These are phyloP conservation scores for Anguilla marmorata DNA, from an alignment of 2,797 vertebrate genomes.

Conservation along the genomic window DNA sequence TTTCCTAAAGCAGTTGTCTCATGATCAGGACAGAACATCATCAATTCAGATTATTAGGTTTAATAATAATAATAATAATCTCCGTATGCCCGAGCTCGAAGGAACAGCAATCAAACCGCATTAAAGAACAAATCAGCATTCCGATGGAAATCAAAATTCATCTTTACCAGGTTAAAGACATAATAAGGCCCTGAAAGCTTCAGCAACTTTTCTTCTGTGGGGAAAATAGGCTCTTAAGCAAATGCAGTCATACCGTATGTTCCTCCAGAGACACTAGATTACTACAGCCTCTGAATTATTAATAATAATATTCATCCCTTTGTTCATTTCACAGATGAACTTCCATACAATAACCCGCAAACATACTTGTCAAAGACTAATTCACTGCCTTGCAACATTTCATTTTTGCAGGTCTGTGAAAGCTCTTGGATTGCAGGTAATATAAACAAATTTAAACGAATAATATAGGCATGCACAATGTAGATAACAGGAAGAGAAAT, in stretches of 20 bases:
- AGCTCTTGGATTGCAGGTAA: not conserved
- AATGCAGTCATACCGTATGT: conserved; percentile 45
- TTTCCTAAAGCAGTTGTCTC: not conserved
- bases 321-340: conserved; percentile 43
- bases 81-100: not conserved
- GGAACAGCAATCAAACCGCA: not conserved
- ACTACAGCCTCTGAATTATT: conserved; percentile 59
- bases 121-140: conserved; percentile 26
- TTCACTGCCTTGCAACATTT: conserved; percentile 37
- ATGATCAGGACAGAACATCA: not conserved
- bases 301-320: conserved; percentile 49
- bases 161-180: conserved; percentile 23
- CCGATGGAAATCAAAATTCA: conserved; percentile 22
- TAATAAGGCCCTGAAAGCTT: conserved; percentile 9
- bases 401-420: not conserved
- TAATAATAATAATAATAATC: not conserved
- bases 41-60: not conserved
- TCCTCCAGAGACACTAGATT: conserved; percentile 43
- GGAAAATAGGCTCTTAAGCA: conserved; percentile 30
- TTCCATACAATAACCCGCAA: conserved; percentile 38
- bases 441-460: not conserved
- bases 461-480: not conserved
- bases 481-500: not conserved
- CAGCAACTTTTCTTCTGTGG: conserved; percentile 18
- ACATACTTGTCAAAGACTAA: conserved; percentile 52